Evolutionary conservation across 2,797 vertebrate genomes (phyloP).

Genomic region (Pipistrellus pygmaeus): DNA sequence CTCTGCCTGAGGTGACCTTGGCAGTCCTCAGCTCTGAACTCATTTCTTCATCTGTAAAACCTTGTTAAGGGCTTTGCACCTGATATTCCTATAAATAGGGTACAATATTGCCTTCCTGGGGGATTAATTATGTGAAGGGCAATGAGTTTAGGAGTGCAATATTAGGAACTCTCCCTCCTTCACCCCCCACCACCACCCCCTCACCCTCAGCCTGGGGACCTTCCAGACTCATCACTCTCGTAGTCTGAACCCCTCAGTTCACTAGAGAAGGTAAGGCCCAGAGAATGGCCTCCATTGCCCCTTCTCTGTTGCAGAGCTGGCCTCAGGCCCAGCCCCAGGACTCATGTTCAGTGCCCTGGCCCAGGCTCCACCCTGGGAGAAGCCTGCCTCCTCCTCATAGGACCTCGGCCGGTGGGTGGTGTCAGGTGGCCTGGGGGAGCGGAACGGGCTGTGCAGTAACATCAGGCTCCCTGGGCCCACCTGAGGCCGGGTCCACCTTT

Average conservation of each 20-base stretch:
- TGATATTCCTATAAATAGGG: neutral
- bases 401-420: neutral
- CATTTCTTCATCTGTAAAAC: neutral
- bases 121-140: neutral
- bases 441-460: neutral
- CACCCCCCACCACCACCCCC: too few species aligned
- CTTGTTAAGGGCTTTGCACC: neutral
- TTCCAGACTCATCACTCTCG: neutral
- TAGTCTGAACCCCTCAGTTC: neutral
- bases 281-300: neutral
- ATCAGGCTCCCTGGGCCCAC: neutral
- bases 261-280: neutral
- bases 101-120: neutral
- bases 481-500: neutral
- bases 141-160: neutral
- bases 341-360: neutral
- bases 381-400: neutral
- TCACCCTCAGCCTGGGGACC: too few species aligned
- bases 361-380: neutral
- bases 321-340: neutral
- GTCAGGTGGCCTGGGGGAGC: neutral
- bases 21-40: neutral
- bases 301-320: neutral
- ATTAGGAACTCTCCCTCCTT: neutral
- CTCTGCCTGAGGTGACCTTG: neutral